Conservation (phyloP, 2,797 vertebrate species). For the Vultur gryphus region DNA sequence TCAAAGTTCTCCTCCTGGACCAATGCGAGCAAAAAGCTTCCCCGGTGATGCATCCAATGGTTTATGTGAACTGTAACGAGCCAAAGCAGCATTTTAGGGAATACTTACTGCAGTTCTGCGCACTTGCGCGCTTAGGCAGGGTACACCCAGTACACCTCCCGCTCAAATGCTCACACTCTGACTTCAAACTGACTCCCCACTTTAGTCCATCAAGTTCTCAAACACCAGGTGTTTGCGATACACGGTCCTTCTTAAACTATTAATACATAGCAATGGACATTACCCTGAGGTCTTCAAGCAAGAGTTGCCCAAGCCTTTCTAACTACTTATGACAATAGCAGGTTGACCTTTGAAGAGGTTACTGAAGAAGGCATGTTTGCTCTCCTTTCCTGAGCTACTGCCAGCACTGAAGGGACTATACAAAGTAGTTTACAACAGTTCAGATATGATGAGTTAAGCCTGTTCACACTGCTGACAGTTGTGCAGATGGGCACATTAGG, state of each 20-base stretch:
- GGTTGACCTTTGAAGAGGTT: neutral
- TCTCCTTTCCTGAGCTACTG: neutral
- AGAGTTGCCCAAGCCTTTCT: neutral
- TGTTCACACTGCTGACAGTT: neutral
- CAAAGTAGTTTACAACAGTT: neutral
- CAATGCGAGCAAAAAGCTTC: neutral
- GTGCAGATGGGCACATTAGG: neutral
- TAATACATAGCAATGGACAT: accelerated
- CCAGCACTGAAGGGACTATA: no score
- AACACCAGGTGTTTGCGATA: neutral
- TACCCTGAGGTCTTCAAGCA: neutral
- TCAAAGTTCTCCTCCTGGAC: neutral
- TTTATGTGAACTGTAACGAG: neutral
- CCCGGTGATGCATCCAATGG: neutral
- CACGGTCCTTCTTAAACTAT: neutral
- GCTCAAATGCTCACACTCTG: neutral
- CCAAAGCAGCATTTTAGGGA: neutral
- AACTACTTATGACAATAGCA: neutral
- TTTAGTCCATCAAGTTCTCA: neutral
- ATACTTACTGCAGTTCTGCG: neutral
- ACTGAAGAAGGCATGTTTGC: neutral
- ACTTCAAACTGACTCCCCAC: neutral
- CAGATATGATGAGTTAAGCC: neutral
- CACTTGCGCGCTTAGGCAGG: no score
- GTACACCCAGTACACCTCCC: no score